Percentiles rank a stretch among this genome's conserved stretches.
Evolutionary conservation across 1,140 invertebrate species (phyloP).

Genomic region (Leptoteleia sp.): DNA sequence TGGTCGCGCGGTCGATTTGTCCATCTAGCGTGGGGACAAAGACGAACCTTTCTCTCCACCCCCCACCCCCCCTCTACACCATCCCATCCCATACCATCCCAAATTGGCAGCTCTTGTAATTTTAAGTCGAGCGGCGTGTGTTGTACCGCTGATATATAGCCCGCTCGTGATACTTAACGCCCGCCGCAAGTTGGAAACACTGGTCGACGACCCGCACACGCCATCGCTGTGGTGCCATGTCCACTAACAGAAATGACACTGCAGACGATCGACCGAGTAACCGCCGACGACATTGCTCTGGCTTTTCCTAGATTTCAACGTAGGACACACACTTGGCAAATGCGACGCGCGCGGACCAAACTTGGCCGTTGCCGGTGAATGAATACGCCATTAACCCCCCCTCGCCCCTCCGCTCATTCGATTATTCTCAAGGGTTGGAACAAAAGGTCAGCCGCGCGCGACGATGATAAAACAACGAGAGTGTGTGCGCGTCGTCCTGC

Average conservation of each 20-base stretch:
- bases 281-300: constrained; percentile 37
- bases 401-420: constrained; percentile 14
- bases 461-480: constrained; percentile 1
- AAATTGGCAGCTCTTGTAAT: constrained; percentile 24
- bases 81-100: no score
- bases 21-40: no score
- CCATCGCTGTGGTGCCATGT: constrained; percentile 47
- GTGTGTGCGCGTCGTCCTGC: no score
- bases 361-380: constrained; percentile 38
- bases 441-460: constrained; percentile 14
- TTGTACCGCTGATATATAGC: constrained; percentile 22
- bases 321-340: constrained; percentile 44
- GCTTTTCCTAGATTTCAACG: constrained; percentile 49
- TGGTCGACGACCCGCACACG: constrained; percentile 39
- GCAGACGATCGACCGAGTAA: constrained; percentile 56
- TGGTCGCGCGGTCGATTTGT: no score
- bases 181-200: constrained; percentile 44
- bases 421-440: constrained; percentile 26
- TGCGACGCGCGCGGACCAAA: constrained; percentile 43
- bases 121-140: constrained; percentile 21
- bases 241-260: constrained; percentile 50
- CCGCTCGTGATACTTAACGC: no score
- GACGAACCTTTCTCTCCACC: no score
- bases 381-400: constrained; percentile 44
- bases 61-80: no score